Evolutionary conservation across 2,797 vertebrate genomes (phyloP).

Genomic region (Rhinophrynus dorsalis): DNA sequence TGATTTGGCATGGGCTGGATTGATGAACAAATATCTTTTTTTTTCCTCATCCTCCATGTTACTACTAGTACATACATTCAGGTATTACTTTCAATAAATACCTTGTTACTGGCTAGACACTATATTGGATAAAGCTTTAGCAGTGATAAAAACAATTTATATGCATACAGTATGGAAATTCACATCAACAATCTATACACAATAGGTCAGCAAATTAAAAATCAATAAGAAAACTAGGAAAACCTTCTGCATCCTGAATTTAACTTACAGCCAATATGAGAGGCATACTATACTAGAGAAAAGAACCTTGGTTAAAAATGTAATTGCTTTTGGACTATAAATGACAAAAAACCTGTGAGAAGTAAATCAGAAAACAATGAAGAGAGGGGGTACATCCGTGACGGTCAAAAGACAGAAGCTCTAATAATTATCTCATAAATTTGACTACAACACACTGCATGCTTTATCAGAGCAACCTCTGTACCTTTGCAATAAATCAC

Average conservation of each 20-base stretch:
- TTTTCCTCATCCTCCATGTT: too few relatives aligned
- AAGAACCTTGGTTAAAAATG: neutral
- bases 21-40: too few relatives aligned
- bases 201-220: neutral
- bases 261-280: neutral
- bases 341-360: neutral
- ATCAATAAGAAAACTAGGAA: too few relatives aligned
- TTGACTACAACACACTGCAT: slow-evolving; percentile 17
- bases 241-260: too few relatives aligned
- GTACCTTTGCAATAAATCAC: slow-evolving; percentile 22
- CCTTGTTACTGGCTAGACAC: neutral
- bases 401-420: slow-evolving; percentile 28
- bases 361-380: slow-evolving; percentile 29
- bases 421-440: slow-evolving; percentile 32
- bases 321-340: slow-evolving; percentile 1
- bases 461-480: slow-evolving; percentile 21
- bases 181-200: slow-evolving; percentile 2
- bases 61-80: too few relatives aligned
- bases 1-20: too few relatives aligned
- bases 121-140: neutral
- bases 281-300: neutral
- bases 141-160: neutral
- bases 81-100: neutral
- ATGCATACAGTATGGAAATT: neutral
- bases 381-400: slow-evolving; percentile 14